Evolutionary conservation across 2,113 vertebrate genomes (phyloP), one percentile per base, ranked within the genome.

Genomic region (Chloebia gouldiae): DNA sequence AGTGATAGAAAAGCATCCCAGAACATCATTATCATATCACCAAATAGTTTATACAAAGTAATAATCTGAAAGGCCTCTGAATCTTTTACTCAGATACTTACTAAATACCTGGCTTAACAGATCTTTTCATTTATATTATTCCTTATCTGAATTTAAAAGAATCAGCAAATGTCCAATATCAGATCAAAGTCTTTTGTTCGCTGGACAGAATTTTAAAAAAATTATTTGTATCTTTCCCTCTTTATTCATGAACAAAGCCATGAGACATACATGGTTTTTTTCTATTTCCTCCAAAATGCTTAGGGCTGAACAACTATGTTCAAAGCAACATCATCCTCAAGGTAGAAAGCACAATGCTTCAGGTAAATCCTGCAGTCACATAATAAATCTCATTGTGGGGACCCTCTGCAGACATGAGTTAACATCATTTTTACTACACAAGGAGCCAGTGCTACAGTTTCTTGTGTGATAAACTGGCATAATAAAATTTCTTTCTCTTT

Each of bases 331-430:
- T 14, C 45, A 77, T 39, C 28, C 27, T 77, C 15, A 88, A 35
- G 23, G 39, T 27, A 82, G 61, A 84, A 75, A n/a, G 14, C 31
- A 72, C n/a, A 70, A 51, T 57, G 20, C 23, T 49, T 53, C 30
- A n/a, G 51, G 10, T 88, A 84, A 92, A 86, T 81, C n/a, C 31
- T 53, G 8, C 18, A 33, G 53, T 53, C 24, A 45, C 5, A 40
- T 3, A 59, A 19, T 31, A 93, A 72, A 94, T 20, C 40, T 86
- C n/a, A 44, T 0, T 30, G 15, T 45, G 13, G 4, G 31, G 11
- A 77, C 18, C 9, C 50, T 69, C 31, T 24, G 39, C 0, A 0
- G 45, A 20, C 40, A 69, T 1, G 4, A 87, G 10, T 76, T 27
- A 53, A 56, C 68, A 16, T 1, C 10, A 49, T 57, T 69, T 91